These are phyloP conservation scores for Caerostris extrusa DNA, from an alignment of 1,140 invertebrate genomes.

Conservation along the genomic window DNA sequence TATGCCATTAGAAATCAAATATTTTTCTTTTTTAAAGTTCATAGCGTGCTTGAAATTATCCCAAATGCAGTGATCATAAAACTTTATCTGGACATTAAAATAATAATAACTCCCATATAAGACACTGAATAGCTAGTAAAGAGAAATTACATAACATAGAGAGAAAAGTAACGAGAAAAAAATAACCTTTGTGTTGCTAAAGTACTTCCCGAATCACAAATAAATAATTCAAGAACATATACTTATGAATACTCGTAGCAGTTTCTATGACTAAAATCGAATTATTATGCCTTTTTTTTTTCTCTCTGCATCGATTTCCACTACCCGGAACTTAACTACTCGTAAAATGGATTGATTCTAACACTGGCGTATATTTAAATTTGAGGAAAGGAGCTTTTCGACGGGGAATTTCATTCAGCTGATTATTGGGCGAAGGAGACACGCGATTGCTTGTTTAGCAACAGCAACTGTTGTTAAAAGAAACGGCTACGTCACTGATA, in stretches of 20 bases:
- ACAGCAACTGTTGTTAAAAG: constrained; percentile 35
- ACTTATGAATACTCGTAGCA: background rate
- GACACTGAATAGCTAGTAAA: too few relatives aligned
- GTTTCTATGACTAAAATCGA: constrained; percentile 7
- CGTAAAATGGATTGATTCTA: background rate
- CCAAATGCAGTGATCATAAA: too few relatives aligned
- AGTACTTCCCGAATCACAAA: background rate
- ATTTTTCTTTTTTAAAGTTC: too few relatives aligned
- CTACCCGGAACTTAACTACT: background rate
- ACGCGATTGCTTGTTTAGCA: constrained; percentile 27
- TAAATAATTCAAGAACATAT: background rate
- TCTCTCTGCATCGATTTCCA: background rate
- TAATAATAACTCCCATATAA: too few relatives aligned
- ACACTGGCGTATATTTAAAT: background rate
- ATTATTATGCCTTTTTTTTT: too few relatives aligned
- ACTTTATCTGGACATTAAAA: too few relatives aligned
- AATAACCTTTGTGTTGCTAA: background rate
- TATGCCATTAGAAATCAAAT: too few relatives aligned
- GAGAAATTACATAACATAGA: too few relatives aligned
- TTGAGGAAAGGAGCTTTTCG: background rate
- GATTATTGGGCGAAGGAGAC: background rate
- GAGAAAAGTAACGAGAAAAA: too few relatives aligned
- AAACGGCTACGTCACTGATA: constrained; percentile 13
- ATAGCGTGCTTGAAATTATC: too few relatives aligned
- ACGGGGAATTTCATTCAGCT: constrained; percentile 2